These are phyloP conservation scores for Papilio gigon DNA, from an alignment of 2,888 invertebrate species.

Conservation along the genomic window DNA sequence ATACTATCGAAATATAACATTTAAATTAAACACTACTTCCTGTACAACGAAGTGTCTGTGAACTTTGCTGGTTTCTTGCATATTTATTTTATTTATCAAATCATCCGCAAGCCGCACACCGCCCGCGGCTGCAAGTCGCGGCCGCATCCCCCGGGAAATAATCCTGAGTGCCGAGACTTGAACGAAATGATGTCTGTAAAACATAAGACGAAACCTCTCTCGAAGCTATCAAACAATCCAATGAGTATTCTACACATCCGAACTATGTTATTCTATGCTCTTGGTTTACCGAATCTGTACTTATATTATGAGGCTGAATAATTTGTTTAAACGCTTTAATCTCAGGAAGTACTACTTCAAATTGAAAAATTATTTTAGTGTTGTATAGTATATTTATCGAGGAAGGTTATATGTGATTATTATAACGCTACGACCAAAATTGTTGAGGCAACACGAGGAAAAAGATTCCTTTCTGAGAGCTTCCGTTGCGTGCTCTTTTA, in stretches of 20 bases:
- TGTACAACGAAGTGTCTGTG: background rate
- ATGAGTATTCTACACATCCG: background rate
- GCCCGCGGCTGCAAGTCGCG: background rate
- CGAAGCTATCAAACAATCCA: background rate
- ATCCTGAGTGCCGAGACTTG: conserved; percentile 15
- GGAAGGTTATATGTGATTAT: too few species aligned
- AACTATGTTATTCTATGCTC: background rate
- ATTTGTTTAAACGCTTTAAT: too few species aligned
- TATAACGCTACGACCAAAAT: too few species aligned
- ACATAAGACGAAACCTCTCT: conserved; percentile 1
- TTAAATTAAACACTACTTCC: background rate
- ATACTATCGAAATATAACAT: background rate
- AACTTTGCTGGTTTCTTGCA: background rate
- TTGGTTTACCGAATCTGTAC: background rate
- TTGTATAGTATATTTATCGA: too few species aligned
- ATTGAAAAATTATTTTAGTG: too few species aligned
- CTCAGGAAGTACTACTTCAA: too few species aligned
- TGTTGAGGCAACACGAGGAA: too few species aligned
- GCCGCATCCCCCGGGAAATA: conserved; percentile 18
- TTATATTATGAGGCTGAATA: too few species aligned
- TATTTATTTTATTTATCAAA: conserved; percentile 20
- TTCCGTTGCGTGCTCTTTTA: too few species aligned
- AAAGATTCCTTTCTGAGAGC: too few species aligned
- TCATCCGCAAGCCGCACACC: background rate
- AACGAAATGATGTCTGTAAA: conserved; percentile 16